Evolutionary conservation across 2,113 vertebrate species (phyloP), one percentile per base, ranked within the genome.

Genomic region (Pelecanus crispus): DNA sequence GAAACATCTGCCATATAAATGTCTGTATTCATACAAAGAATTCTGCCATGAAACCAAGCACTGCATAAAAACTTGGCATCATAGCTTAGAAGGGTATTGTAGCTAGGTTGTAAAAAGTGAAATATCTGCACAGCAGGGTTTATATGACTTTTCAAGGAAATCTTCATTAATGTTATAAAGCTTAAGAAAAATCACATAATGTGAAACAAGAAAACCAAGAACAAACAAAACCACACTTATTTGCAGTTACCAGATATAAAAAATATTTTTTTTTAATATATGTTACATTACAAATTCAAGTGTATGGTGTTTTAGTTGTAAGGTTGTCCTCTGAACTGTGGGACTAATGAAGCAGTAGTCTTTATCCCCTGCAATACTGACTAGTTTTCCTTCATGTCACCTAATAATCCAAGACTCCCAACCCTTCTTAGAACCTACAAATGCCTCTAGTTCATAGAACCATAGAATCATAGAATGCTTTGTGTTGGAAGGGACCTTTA

Each of bases 41-140:
- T 94, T 96, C 42, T 82, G 42, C 61, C 28, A 21, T 85, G 53
- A 95, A 83, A 82, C 20, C 26, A 32, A 81, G 32, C 61, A 92
- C 29, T 91, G 50, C 52, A 58, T 93, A 88, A 81, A 94, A 86
- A 49, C 18, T 81, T 96, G 71, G 82, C 80, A 80, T 32, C 18
- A 7, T 9, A 71, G 11, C 31, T 75, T 70, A 34, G n/a, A 70
- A 66, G 18, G 77, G 11, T 50, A 34, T 73, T 87, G 42, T 58
- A 77, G 42, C 32, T 95, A 62, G n/a, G 32, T 20, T 89, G 32
- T 92, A 94, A 89, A 95, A 82, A 82, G 38, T 82, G 40, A 95
- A 92, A 85, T 89, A 92, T 77, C 83, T 94, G 32, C 58, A 80
- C 58, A 70, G 75, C 59, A 85, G 62, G 45, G 21, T 85, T 90